Evolutionary conservation across 1,140 invertebrate genomes (phyloP).

Genomic region (Globodera rostochiensis): DNA sequence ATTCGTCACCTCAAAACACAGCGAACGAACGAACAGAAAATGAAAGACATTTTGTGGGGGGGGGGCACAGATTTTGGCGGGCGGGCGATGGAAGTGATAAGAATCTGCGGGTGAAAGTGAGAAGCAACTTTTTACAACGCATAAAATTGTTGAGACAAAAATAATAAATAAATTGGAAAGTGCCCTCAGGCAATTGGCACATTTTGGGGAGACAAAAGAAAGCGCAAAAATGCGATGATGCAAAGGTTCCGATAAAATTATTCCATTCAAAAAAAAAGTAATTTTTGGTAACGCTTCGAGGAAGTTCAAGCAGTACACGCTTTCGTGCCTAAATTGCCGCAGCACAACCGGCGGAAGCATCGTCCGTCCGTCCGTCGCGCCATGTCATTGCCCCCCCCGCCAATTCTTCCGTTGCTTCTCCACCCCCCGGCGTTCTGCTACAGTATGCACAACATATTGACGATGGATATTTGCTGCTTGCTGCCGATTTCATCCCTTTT

Average conservation of each 20-base stretch:
- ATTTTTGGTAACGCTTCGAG: no score
- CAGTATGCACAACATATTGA: neutral
- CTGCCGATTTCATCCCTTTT: neutral
- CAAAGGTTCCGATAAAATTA: no score
- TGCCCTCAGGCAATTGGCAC: neutral
- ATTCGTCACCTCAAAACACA: neutral
- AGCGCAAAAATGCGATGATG: neutral
- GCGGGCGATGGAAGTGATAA: neutral
- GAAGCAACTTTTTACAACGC: neutral
- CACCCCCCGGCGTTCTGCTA: no score
- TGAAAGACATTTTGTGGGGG: no score
- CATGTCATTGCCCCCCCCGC: no score
- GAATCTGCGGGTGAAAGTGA: neutral
- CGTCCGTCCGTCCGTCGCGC: no score
- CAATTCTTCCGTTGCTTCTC: no score
- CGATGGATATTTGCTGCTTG: neutral
- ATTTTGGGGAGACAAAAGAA: neutral
- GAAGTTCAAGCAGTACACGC: no score
- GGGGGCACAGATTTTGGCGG: neutral
- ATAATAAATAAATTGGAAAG: neutral
- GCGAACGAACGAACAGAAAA: neutral
- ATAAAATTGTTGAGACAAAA: no score
- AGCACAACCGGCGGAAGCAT: no score
- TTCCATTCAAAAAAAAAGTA: no score
- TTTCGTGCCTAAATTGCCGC: no score